These are phyloP conservation scores for Pachycephala philippinensis DNA, from an alignment of 2,113 vertebrate genomes.

Conservation along the genomic window DNA sequence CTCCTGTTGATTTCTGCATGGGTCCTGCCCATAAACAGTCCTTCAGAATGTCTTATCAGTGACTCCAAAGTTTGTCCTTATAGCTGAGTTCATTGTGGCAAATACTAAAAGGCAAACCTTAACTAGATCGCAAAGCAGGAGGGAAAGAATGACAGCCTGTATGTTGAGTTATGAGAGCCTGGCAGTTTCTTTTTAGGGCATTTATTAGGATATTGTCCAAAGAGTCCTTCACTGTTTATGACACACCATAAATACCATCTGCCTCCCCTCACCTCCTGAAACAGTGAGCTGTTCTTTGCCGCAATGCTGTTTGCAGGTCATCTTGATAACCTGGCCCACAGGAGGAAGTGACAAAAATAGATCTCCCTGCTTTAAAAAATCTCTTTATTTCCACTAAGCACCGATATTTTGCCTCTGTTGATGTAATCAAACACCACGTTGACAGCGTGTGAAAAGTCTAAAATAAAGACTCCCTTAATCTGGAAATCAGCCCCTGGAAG, in stretches of 20 bases:
- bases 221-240: slow-evolving; percentile 32
- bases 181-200: not conserved
- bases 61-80: not conserved
- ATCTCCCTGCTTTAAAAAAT: not conserved
- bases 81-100: not conserved
- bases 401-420: not conserved
- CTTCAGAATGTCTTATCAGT: not conserved
- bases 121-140: not conserved
- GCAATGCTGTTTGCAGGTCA: slow-evolving; percentile 44
- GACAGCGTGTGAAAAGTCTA: slow-evolving; percentile 44
- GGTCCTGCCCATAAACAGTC: not conserved
- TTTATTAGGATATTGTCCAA: slow-evolving; percentile 45
- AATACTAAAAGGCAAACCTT: not conserved
- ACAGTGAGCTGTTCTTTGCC: slow-evolving; percentile 17
- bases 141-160: not conserved
- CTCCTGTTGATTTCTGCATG: not conserved
- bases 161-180: not conserved
- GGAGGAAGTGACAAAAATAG: slow-evolving; percentile 64
- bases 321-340: slow-evolving; percentile 59
- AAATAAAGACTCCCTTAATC: slow-evolving; percentile 54
- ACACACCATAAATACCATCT: slow-evolving; percentile 33
- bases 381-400: slow-evolving; percentile 39
- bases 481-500: slow-evolving; percentile 59
- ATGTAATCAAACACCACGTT: slow-evolving; percentile 45
- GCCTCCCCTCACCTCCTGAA: not conserved